Percentiles rank a stretch among this genome's conserved stretches.
Evolutionary conservation across 2,113 vertebrate species (phyloP).

Genomic region (Tauraco erythrolophus): DNA sequence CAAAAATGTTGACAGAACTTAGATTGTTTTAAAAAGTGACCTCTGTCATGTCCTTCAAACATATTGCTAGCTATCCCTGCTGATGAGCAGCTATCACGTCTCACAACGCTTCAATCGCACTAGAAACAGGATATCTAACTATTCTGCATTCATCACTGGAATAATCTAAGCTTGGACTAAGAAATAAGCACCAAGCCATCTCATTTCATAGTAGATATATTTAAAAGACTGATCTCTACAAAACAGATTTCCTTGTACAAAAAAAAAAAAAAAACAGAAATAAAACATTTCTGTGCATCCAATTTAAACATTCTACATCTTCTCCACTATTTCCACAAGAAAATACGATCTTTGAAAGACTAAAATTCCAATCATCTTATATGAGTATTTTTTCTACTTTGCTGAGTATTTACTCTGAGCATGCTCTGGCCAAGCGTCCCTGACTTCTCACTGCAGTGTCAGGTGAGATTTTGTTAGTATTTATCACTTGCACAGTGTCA

Average conservation of each 20-base stretch:
- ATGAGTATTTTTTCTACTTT: neutral
- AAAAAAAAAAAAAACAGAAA: neutral
- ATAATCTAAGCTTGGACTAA: neutral
- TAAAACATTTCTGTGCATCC: neutral
- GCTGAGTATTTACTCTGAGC: neutral
- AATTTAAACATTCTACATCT: neutral
- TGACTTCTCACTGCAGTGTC: neutral
- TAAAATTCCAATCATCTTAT: neutral
- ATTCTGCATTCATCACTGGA: neutral
- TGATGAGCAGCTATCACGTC: conserved; percentile 10
- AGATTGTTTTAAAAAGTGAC: neutral
- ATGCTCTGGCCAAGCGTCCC: neutral
- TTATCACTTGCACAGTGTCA: neutral
- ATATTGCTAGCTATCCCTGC: neutral
- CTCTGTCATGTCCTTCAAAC: conserved; percentile 4
- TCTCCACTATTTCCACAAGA: neutral
- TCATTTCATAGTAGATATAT: neutral
- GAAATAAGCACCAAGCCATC: neutral
- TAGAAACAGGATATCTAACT: neutral
- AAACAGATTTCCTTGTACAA: neutral
- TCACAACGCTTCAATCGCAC: neutral
- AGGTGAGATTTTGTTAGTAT: neutral
- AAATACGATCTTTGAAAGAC: neutral
- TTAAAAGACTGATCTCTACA: neutral
- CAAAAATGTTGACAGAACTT: neutral